Evolutionary conservation across 2,888 invertebrate species (phyloP).

Genomic region (Glyphotaelius pellucidus): DNA sequence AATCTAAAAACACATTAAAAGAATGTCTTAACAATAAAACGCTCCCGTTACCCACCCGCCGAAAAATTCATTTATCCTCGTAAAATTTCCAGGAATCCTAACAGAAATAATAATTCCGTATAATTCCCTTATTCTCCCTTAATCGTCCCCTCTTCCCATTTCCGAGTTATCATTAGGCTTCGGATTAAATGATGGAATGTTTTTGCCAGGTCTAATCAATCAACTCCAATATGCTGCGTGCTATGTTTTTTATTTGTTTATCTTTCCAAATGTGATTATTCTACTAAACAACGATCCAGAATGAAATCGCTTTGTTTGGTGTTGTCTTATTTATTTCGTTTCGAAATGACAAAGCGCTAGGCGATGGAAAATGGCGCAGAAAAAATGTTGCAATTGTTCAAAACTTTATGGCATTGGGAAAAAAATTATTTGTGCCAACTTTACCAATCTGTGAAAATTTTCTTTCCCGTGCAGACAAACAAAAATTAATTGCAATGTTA

Average conservation of each 20-base stretch:
- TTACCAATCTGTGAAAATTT: too few species aligned
- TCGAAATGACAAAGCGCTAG: neutral
- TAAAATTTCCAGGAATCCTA: neutral
- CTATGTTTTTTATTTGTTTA: neutral
- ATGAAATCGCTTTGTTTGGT: neutral
- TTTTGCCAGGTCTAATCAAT: conserved; percentile 42
- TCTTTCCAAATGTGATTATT: neutral
- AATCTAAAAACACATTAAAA: neutral
- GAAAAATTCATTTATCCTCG: neutral
- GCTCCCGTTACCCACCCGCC: neutral
- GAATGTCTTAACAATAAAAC: neutral
- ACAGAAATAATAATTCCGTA: neutral
- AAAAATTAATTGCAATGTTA: too few species aligned
- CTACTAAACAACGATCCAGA: neutral
- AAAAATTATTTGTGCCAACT: too few species aligned
- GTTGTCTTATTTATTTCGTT: neutral
- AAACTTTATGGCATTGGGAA: neutral
- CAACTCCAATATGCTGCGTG: neutral
- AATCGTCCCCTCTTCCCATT: neutral
- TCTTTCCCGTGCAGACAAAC: too few species aligned
- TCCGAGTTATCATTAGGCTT: conserved; percentile 15
- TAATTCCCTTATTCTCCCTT: neutral
- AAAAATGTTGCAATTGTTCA: neutral
- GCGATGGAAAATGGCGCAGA: neutral
- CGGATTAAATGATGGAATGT: conserved; percentile 37